Percentiles rank a stretch among this genome's conserved stretches.
Conservation (phyloP, 2,113 vertebrate species). For the Anguilla japonica region DNA sequence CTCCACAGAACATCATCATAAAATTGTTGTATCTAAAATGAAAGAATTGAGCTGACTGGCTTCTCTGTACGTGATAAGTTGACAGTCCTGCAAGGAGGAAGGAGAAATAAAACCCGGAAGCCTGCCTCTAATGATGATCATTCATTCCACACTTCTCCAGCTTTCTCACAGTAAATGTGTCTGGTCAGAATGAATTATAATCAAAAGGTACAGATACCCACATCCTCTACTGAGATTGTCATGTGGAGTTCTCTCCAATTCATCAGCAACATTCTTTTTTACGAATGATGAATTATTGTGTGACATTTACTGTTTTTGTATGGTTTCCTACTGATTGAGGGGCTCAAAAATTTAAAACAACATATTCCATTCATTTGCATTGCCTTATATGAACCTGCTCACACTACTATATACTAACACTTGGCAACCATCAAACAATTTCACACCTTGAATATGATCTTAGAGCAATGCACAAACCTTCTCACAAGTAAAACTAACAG, state of each 20-base stretch:
- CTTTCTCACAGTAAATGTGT: not conserved
- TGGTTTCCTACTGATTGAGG: not conserved
- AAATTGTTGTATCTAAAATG: not conserved
- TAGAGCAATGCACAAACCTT: not conserved
- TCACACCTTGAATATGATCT: not conserved
- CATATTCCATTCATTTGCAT: not conserved
- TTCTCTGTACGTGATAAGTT: not conserved
- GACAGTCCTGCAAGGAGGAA: not conserved
- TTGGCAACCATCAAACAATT: not conserved
- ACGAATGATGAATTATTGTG: not conserved
- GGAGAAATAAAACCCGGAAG: not conserved
- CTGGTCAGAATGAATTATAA: not conserved
- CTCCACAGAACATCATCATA: not conserved
- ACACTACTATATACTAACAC: not conserved
- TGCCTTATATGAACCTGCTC: not conserved
- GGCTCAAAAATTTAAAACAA: not conserved
- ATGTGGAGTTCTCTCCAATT: not conserved
- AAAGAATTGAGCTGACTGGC: not conserved
- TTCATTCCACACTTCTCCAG: not conserved
- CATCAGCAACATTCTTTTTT: not conserved
- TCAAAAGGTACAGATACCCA: not conserved
- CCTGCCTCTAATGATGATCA: not conserved
- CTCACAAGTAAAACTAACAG: not conserved
- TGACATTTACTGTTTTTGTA: not conserved
- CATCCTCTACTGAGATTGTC: not conserved